phyloP scores from a whole-genome alignment of 2,113 vertebrate genomes.

The Malurus elegans region DNA sequence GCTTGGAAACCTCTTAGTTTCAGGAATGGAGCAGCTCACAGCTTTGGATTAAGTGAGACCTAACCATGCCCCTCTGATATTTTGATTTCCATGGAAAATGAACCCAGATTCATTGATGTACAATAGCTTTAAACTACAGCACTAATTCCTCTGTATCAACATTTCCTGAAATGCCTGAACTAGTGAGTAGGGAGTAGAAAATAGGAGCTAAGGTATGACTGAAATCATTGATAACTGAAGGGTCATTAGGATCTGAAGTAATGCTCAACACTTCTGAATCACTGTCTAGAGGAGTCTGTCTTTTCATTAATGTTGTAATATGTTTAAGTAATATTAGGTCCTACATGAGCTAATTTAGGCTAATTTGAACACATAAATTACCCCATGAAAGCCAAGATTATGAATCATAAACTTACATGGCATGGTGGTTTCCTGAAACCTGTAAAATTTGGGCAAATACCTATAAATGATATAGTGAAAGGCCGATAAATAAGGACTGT shows the following conservation, averaged over 20 bases:
- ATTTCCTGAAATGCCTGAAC: neutral
- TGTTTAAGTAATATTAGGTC: neutral
- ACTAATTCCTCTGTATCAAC: neutral
- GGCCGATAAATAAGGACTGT: neutral
- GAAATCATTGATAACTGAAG: neutral
- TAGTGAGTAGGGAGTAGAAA: neutral
- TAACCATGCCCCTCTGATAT: neutral
- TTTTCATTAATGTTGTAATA: neutral
- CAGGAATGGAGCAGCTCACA: neutral
- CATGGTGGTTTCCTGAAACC: rapidly evolving
- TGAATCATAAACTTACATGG: neutral
- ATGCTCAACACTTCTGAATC: neutral
- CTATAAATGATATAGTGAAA: neutral
- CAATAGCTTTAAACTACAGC: neutral
- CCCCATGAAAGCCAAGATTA: neutral
- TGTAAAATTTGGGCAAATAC: neutral
- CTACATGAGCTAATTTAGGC: neutral
- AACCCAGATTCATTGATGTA: neutral
- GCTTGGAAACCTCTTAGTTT: neutral
- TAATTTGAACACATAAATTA: neutral
- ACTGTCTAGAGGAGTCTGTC: neutral
- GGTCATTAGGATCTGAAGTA: neutral
- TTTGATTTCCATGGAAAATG: neutral
- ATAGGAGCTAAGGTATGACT: neutral
- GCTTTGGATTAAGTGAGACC: neutral